Base-by-base conservation (phyloP, 2,113 vertebrate species). In the Anarrhichthys ocellatus region DNA sequence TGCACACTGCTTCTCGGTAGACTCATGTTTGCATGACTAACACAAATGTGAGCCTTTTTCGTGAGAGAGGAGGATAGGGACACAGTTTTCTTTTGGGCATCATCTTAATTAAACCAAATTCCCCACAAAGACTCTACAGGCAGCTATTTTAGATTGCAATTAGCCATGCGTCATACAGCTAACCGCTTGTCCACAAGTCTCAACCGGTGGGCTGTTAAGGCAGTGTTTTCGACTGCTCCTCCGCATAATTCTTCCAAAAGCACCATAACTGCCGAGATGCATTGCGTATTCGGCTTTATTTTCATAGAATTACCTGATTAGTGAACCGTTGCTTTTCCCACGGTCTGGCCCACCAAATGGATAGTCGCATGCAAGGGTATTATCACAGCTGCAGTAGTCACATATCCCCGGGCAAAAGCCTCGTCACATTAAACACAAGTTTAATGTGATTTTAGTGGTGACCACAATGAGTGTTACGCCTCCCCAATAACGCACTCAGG, bases 61-160 rank as follows among this genome's bases (percentile, higher is more conserved):
- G 64, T 87, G 71, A 81, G 62, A 76, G 38, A 79, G 77, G 74
- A 87, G 76, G 44, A 64, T 38, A 81, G 86, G 76, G 70, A 64
- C 67, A 46, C 54, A 15, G 27, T n/a, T 78, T 52, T 88, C 68
- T 76, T 61, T 69, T 73, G 76, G 81, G 76, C 50, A 80, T 80
- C 81, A 88, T 91, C 85, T 90, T 92, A 93, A 93, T 94, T 93
- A 92, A 92, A 89, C 69, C 50, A 65, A 88, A 87, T 88, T 76
- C 72, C 80, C 69, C 73, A 90, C 86, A 90, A 91, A 89, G 83
- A 81, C 87, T 85, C 88, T 65, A 77, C 89, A 90, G 89, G 86
- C 69, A 80, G 78, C 86, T 85, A 80, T 89, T 90, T 89, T 80
- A 80, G 58, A 78, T 66, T 85, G 85, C 76, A 93, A 93, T 94